These are phyloP conservation scores for Drosophila ezoana DNA, from an alignment of 2,888 invertebrate species.

Conservation along the genomic window DNA sequence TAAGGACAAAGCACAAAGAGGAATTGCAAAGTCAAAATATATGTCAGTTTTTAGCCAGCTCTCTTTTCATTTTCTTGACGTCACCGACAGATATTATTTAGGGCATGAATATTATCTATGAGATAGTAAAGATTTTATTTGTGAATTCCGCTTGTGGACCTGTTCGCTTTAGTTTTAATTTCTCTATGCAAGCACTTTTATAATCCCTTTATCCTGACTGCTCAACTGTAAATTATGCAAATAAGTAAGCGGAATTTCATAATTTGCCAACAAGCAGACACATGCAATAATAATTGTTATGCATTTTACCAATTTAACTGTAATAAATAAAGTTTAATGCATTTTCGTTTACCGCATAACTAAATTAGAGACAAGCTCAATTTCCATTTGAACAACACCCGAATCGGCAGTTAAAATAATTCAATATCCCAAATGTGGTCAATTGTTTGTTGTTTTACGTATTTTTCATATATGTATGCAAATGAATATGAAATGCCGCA, in stretches of 20 bases:
- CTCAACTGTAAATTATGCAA: constrained; percentile 29
- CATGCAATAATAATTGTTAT: constrained; percentile 26
- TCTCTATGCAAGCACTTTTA: neutral
- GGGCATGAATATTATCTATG: too few species aligned
- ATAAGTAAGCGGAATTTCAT: constrained; percentile 13
- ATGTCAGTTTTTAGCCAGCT: too few species aligned
- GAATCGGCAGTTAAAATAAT: constrained; percentile 38
- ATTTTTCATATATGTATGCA: constrained; percentile 40
- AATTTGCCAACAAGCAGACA: constrained; percentile 11
- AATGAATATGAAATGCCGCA: constrained; percentile 60
- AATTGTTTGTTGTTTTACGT: constrained; percentile 53
- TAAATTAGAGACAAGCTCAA: constrained; percentile 60
- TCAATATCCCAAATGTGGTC: constrained; percentile 55
- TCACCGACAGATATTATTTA: too few species aligned
- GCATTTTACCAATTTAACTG: constrained; percentile 56
- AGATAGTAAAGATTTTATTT: neutral
- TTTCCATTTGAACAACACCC: constrained; percentile 30
- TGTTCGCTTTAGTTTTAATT: neutral
- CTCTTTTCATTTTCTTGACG: too few species aligned
- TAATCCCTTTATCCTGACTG: constrained; percentile 3
- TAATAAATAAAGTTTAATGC: constrained; percentile 59
- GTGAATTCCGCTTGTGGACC: neutral
- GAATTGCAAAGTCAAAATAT: too few species aligned
- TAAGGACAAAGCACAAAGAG: neutral
- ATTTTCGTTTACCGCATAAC: constrained; percentile 62